Evolutionary conservation across 2,113 vertebrate species (phyloP).

Genomic region (Fregata magnificens): DNA sequence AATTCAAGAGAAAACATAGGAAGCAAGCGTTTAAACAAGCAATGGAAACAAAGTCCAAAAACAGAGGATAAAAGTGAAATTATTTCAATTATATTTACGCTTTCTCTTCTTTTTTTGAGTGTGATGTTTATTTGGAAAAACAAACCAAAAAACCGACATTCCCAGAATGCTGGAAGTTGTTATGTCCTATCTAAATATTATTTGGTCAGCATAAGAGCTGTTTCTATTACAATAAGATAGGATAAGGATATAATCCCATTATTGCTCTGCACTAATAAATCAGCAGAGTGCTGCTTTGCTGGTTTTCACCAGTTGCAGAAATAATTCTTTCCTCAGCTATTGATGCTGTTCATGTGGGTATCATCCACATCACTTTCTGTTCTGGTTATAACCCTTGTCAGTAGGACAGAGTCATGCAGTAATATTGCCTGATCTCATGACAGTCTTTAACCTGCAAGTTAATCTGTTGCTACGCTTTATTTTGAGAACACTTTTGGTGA

Average conservation of each 20-base stretch:
- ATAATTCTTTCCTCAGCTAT: neutral
- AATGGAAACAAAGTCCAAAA: neutral
- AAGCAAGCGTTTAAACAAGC: neutral
- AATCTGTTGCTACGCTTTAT: neutral
- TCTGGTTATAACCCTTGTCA: neutral
- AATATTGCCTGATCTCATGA: neutral
- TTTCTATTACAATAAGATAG: neutral
- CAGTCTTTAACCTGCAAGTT: neutral
- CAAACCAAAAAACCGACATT: rapidly evolving
- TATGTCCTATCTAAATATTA: neutral
- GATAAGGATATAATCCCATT: neutral
- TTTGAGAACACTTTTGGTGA: neutral
- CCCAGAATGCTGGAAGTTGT: neutral
- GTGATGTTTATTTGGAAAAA: neutral
- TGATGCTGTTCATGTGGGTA: neutral
- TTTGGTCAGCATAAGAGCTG: neutral
- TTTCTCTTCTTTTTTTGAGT: neutral
- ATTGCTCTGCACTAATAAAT: neutral
- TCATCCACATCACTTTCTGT: neutral
- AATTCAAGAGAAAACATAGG: neutral
- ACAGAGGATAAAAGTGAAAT: neutral
- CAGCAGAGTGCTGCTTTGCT: neutral
- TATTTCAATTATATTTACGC: neutral
- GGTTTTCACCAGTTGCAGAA: neutral
- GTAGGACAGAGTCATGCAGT: neutral